These are phyloP conservation scores for Chaetogeoica ovagalla DNA, from an alignment of 2,888 invertebrate genomes.

Conservation along the genomic window DNA sequence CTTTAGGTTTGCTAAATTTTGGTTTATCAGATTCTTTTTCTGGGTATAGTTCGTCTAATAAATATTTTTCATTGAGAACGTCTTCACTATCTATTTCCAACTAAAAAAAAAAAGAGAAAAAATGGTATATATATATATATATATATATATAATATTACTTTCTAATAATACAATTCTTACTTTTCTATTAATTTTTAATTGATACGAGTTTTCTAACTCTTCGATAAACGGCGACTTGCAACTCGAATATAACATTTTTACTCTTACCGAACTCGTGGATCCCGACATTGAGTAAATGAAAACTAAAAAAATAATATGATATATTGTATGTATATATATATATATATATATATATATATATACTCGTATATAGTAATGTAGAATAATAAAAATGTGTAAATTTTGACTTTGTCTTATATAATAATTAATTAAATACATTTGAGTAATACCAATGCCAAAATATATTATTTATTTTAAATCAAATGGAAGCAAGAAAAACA, in stretches of 20 bases:
- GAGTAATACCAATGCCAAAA: neutral
- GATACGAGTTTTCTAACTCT: slow-evolving; percentile 73
- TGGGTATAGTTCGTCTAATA: slow-evolving; percentile 93
- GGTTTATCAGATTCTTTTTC: slow-evolving; percentile 84
- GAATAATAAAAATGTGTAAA: neutral
- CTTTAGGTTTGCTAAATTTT: slow-evolving; percentile 95
- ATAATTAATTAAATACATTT: neutral
- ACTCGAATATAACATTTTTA: slow-evolving; percentile 97
- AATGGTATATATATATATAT: slow-evolving; percentile 8
- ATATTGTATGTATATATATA: too few relatives aligned
- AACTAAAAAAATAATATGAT: slow-evolving; percentile 66
- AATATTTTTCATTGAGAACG: slow-evolving; percentile 85
- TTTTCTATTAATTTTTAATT: slow-evolving; percentile 82
- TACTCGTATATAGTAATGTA: neutral
- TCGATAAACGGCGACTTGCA: slow-evolving; percentile 91
- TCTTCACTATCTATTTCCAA: slow-evolving; percentile 88
- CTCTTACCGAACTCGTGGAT: slow-evolving; percentile 92
- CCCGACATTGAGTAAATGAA: slow-evolving; percentile 99
- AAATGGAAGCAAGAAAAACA: too few relatives aligned
- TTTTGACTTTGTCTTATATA: neutral
- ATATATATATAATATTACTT: neutral
- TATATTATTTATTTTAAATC: too few relatives aligned
- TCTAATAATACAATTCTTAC: slow-evolving; percentile 62
- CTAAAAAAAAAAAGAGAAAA: slow-evolving; percentile 62
- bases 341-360: neutral